phyloP scores from a whole-genome alignment of 2,797 vertebrate species.

The Sebastolobus alascanus region DNA sequence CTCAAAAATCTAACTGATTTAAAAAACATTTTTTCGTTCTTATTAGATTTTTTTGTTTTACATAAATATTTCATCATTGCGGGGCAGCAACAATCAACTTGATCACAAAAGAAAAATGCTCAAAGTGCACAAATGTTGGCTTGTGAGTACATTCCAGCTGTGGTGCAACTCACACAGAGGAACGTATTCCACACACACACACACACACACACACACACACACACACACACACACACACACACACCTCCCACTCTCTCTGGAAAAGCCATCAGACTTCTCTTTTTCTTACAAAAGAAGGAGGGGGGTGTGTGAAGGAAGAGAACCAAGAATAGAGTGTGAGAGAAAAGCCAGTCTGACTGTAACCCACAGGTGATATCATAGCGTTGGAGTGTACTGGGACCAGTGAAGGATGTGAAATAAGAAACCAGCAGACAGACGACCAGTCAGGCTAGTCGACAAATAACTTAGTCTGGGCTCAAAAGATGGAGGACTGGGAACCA shows the following conservation, averaged over 20 bases:
- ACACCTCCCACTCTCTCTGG: constrained; percentile 72
- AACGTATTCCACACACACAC: constrained; percentile 49
- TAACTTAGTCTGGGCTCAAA: constrained; percentile 56
- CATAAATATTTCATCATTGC: constrained; percentile 3
- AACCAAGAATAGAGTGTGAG: constrained; percentile 62
- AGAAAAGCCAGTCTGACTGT: constrained; percentile 64
- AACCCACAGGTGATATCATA: constrained; percentile 81
- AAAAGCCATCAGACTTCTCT: constrained; percentile 82
- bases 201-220: constrained; percentile 20
- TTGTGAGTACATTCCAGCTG: constrained; percentile 46
- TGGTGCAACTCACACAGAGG: constrained; percentile 39
- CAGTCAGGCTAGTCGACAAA: constrained; percentile 59
- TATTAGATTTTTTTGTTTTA: not conserved
- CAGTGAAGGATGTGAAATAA: constrained; percentile 68
- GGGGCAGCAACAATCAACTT: not conserved
- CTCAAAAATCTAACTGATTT: not conserved
- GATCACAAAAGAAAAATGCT: constrained; percentile 4
- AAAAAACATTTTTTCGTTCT: not conserved
- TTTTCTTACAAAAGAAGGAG: constrained; percentile 68
- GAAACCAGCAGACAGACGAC: constrained; percentile 68
- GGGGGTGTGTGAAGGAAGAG: constrained; percentile 25
- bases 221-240: constrained; percentile 14
- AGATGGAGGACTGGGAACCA: constrained; percentile 52
- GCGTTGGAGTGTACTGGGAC: constrained; percentile 58
- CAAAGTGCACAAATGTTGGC: constrained; percentile 26